A percentile compares a stretch with the other conserved stretches of the same genome.
Evolutionary conservation across 1,140 invertebrate genomes (phyloP).

Genomic region (Aradophagus sp.): DNA sequence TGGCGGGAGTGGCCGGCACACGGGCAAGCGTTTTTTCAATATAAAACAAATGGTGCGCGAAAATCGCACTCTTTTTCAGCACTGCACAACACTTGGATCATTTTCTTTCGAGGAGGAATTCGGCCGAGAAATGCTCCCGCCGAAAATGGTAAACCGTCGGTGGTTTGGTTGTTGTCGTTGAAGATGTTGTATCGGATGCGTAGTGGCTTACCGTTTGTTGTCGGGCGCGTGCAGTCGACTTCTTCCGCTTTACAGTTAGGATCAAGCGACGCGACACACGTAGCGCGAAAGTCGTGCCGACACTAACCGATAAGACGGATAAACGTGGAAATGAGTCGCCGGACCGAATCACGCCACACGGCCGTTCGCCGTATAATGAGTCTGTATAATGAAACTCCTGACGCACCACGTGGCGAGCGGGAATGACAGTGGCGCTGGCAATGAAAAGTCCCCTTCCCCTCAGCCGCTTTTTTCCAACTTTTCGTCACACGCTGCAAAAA

Average conservation of each 20-base stretch:
- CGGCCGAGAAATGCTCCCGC: no score
- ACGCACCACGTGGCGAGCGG: slow-evolving; percentile 53
- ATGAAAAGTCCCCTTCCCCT: slow-evolving; percentile 31
- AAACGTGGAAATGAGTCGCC: slow-evolving; percentile 55
- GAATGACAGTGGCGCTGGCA: slow-evolving; percentile 44
- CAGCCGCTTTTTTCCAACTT: slow-evolving; percentile 14
- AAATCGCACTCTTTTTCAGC: no score
- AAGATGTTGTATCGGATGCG: no score
- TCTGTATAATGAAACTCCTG: slow-evolving; percentile 16
- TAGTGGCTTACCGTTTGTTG: slow-evolving; percentile 23
- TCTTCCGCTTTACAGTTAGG: slow-evolving; percentile 39
- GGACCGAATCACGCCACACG: slow-evolving; percentile 54
- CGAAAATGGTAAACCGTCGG: no score
- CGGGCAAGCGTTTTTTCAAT: no score
- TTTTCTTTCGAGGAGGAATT: no score
- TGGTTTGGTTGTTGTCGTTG: no score
- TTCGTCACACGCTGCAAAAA: slow-evolving; percentile 9
- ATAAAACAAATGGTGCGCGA: no score
- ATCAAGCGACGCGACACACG: slow-evolving; percentile 33
- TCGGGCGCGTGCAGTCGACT: slow-evolving; percentile 7
- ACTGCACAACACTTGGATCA: no score
- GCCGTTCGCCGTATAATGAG: slow-evolving; percentile 40
- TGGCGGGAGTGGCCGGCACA: no score
- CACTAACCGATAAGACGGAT: slow-evolving; percentile 48
- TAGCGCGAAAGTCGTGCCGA: slow-evolving; percentile 42